Evolutionary conservation across 1,140 invertebrate genomes (phyloP), one percentile per base, ranked within the genome.

Genomic region (Bombus pascuorum): DNA sequence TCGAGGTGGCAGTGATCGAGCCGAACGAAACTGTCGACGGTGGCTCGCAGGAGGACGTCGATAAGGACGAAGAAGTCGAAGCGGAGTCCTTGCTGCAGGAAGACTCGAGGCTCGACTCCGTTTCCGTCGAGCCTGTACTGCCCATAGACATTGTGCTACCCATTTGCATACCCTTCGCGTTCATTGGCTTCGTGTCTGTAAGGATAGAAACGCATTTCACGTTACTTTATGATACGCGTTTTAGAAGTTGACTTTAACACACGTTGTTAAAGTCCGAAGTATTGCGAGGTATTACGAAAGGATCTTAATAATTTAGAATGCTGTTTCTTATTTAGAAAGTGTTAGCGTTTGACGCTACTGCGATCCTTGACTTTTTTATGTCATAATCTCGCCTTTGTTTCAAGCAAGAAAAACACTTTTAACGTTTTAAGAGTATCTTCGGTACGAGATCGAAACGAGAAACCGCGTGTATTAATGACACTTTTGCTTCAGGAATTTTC

Each of bases 61-160:
- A 95, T 4, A 95, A 53, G 0, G 95, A 94, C 12, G 95, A 95
- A 0, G 94, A 94, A 5, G 94, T 95, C 65, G 94, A 95, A 1
- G 93, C 94, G 0, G 92, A 94, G 62, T 95, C 94, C 85, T 95
- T 95, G 79, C 94, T 92, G 71, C 94, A 95, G 8, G 94, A 94
- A 13, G 93, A 95, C 86, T 95, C 94, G 1, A 95, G 88, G 77
- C 94, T 94, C n/a, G 94, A 95, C 73, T 95, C 94, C 0, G 94
- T 95, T 59, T 95, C 94, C 22, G 94, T 95, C 15, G 94, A 95
- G n/a, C 94, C 94, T 34, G 94, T 95, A 71, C 94, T 94, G 42
- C 94, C 94, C 94, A 95, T 95, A 42, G 94, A 95, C 91, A 95
- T 94, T 8, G 94, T 95, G 80, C 94, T 95, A 32, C 94, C 94